Base-by-base conservation (phyloP, 2,797 vertebrate species). In the Oreonectes daqikongensis region DNA sequence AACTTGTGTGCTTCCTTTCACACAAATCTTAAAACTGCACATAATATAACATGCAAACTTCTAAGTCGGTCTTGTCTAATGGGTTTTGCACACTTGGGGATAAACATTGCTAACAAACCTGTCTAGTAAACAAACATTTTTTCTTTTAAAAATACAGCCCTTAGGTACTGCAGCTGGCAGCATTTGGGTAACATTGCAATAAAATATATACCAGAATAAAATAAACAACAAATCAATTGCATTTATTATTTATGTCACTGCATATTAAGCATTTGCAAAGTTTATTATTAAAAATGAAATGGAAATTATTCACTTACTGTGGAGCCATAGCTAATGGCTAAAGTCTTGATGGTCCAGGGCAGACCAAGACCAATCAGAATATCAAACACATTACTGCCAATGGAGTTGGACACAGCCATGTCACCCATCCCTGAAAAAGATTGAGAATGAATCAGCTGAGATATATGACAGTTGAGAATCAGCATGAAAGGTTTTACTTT, bases 341-440 rank as follows among this genome's bases (percentile, higher is more conserved):
- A 89, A 1, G 97, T 99, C 88, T 98, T 93, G 66, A 99, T 84
- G 48, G 95, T 85, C 97, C 97, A 99, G 0, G 97, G 97, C 46
- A 99, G 93, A 11, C 97, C 97, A 0, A 99, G 92, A 2, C 97
- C 97, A 30, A 99, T 94, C 72, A 99, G 87, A 88, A 98, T 98
- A 89, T 99, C 97, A 81, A 99, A 99, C 53, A 99, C 96, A 6
- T 99, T 99, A 89, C 96, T 98, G 83, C 97, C 97, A 0, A 99
- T 98, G 82, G 97, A 99, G 89, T 99, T 98, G 53, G 97, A 99
- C 72, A 99, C 96, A 0, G 97, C 97, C 97, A 99, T 98, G 84
- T 99, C 96, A 3, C 97, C 97, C 93, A 99, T 93, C 61, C 97
- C 97, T 99, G 86, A 14, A 15, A 78, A 65, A 48, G 9, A 79